Base-by-base conservation (phyloP, 1,140 invertebrate species). In the Scylla paramamosain region DNA sequence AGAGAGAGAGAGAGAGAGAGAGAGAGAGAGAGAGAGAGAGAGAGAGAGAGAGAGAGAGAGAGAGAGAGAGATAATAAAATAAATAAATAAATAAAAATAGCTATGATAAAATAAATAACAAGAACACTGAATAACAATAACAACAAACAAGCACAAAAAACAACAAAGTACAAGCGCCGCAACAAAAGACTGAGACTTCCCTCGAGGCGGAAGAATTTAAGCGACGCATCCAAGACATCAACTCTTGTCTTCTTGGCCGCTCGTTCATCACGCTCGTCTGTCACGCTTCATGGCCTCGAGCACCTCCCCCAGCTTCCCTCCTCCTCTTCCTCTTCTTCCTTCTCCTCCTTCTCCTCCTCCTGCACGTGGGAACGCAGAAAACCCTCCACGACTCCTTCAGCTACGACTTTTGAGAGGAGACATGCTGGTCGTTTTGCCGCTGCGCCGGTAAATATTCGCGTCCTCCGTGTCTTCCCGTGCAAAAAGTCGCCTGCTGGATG, bases 1-100 rank as follows among this genome's bases (percentile, higher is more conserved):
- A 92, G 91, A 92, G 91, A 92, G 91, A 92, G 91, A 92, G 91
- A 92, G 91, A 92, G 91, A 92, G 91, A 92, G 91, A 92, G 91
- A 92, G 91, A 92, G 91, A 92, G 91, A 92, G 91, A 92, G 91
- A 92, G 91, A 92, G 91, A 92, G 91, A 92, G 91, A 92, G 91
- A 92, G 91, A 92, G 91, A 92, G 91, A 92, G 91, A 92, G 91
- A 92, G 91, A 92, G 91, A 92, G 91, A 92, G 91, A 92, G 91
- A 92, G 52, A 52, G 32, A 88, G 46, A 88, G 87, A 88, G 12
- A 39, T 12, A 77, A 20, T 77, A 77, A 20, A 16, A 77, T 1
- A 16, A 77, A 20, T 77, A 77, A n/a, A n/a, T 77, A 77, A 77
- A 77, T 77, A 77, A 77, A 20, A 77, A n/a, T 77, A 77, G n/a